A percentile compares a stretch with the other conserved stretches of the same genome.
Evolutionary conservation across 2,888 invertebrate species (phyloP).

Genomic region (Dorcus hopei): DNA sequence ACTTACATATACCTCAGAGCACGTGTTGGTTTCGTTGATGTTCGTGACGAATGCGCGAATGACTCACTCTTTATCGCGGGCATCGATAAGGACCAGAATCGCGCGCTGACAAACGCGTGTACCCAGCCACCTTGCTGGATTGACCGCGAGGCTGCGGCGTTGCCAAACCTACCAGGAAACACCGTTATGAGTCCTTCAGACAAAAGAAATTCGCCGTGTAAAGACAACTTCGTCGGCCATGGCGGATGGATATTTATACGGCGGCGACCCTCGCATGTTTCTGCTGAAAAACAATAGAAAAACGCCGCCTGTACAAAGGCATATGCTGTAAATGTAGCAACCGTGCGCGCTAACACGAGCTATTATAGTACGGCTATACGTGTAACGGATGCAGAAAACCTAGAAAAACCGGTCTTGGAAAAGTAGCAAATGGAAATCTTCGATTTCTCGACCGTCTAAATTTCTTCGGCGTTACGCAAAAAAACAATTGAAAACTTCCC

Average conservation of each 20-base stretch:
- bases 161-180: slow-evolving; percentile 7
- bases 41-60: slow-evolving; percentile 27
- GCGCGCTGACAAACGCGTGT: slow-evolving; percentile 27
- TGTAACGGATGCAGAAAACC: slow-evolving; percentile 4
- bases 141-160: slow-evolving; percentile 26
- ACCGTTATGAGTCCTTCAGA: slow-evolving; percentile 8
- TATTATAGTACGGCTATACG: background rate
- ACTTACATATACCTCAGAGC: slow-evolving; percentile 30
- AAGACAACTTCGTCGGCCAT: background rate
- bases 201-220: slow-evolving; percentile 7
- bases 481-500: no score
- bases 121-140: slow-evolving; percentile 36
- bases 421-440: slow-evolving; percentile 2
- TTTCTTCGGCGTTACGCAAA: no score
- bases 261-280: background rate
- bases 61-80: slow-evolving; percentile 21
- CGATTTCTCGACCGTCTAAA: no score
- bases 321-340: slow-evolving; percentile 3
- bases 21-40: slow-evolving; percentile 32
- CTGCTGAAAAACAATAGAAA: background rate
- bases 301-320: background rate
- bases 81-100: slow-evolving; percentile 25
- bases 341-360: background rate
- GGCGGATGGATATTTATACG: background rate
- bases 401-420: background rate